Evolutionary conservation across 2,113 vertebrate genomes (phyloP).

Genomic region (Toxotes jaculatrix): DNA sequence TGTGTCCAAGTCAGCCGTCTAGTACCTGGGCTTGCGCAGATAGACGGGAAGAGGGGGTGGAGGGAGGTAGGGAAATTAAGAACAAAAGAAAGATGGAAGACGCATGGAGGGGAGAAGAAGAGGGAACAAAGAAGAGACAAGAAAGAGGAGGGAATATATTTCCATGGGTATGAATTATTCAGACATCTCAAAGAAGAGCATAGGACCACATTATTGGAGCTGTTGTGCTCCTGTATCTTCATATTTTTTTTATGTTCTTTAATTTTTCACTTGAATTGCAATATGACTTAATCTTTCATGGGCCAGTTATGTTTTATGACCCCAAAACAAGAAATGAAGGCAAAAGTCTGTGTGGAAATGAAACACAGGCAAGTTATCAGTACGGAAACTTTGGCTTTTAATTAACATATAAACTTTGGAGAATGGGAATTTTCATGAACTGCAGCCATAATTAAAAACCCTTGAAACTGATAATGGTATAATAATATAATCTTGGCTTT

Average conservation of each 20-base stretch:
- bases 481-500: not conserved
- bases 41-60: conserved; percentile 23
- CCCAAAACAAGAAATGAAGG: conserved; percentile 21
- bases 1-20: conserved; percentile 18
- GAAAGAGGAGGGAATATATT: conserved; percentile 57
- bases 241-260: conserved; percentile 1
- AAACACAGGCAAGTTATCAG: not conserved
- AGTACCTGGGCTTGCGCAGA: conserved; percentile 30
- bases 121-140: conserved; percentile 45
- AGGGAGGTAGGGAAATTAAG: conserved; percentile 36
- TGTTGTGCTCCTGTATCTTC: conserved; percentile 39
- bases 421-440: not conserved
- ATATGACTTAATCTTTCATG: conserved; percentile 28
- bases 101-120: conserved; percentile 1
- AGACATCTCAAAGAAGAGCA: conserved; percentile 51
- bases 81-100: conserved; percentile 49
- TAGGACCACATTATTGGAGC: conserved; percentile 34
- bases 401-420: not conserved
- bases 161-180: conserved; percentile 72
- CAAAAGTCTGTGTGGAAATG: not conserved
- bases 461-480: not conserved
- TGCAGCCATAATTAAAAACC: conserved; percentile 10
- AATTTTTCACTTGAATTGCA: conserved; percentile 45
- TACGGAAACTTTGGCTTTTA: not conserved
- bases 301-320: conserved; percentile 28